A percentile compares a stretch with the other conserved stretches of the same genome.
Evolutionary conservation across 2,113 vertebrate species (phyloP).

Genomic region (Pseudopipra pipra): DNA sequence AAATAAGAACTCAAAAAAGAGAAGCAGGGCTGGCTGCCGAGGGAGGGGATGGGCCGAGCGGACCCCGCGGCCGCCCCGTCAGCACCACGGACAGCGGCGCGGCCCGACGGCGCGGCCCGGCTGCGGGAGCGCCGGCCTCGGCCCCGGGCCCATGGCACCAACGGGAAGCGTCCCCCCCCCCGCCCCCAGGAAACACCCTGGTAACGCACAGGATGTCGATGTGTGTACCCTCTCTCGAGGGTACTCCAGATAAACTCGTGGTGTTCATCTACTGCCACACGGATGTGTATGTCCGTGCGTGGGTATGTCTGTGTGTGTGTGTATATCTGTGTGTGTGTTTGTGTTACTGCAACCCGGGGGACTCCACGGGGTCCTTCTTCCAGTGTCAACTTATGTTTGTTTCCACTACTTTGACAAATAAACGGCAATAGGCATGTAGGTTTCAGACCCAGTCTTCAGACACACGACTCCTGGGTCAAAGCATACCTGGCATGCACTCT

Average conservation of each 20-base stretch:
- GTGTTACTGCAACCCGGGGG: not conserved
- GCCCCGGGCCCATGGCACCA: not conserved
- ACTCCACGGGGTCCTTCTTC: not conserved
- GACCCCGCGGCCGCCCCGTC: not conserved
- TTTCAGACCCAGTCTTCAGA: not conserved
- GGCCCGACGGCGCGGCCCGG: not conserved
- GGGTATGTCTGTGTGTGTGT: no score
- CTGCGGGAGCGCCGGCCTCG: not conserved
- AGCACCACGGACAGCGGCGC: conserved; percentile 44
- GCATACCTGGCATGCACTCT: not conserved
- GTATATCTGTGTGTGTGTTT: not conserved
- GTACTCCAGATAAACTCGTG: no score
- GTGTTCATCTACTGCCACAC: fast-evolving
- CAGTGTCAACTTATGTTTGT: not conserved
- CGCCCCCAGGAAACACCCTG: fast-evolving
- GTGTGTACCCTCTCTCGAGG: not conserved
- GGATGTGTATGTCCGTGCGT: not conserved
- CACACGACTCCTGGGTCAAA: not conserved
- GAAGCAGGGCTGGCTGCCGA: not conserved
- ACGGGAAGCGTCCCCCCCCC: fast-evolving
- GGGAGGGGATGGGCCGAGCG: not conserved
- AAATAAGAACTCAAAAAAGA: fast-evolving
- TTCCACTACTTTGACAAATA: not conserved
- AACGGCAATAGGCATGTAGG: not conserved
- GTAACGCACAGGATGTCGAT: fast-evolving